Base-by-base conservation (phyloP, 1,140 invertebrate species). In the Listronotus oregonensis region DNA sequence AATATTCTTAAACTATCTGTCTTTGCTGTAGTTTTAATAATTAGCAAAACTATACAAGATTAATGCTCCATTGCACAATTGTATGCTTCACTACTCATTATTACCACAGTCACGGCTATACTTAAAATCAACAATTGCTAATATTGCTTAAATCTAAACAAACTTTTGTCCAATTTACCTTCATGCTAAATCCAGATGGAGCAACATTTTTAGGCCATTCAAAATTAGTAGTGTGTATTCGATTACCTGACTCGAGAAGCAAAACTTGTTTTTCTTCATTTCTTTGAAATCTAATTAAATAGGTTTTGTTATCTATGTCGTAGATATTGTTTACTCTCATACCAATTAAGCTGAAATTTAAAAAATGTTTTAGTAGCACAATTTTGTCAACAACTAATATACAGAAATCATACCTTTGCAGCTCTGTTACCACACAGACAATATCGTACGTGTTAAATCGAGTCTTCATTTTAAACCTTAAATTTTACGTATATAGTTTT, bases 181-280 rank as follows among this genome's bases (percentile, higher is more conserved):
- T 99, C 96, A 99, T 99, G 59, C 93, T 92, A 78, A 99, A 99
- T 1, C 95, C 94, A 12, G 95, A 97, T 1, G 96, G 96, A 17
- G 93, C 89, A 47, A 89, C 85, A 87, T 96, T 96, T 84, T 99
- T 99, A 0, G 96, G 96, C 97, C 97, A 99, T 78, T 99, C 96
- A 84, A 95, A 99, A 18, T 85, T 89, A 14, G 98, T 99, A 52
- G 88, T 90, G 79, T 99, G 97, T 68, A 99, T 90, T 55, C 96
- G 82, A 62, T 89, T 91, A 0, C 96, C 97, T 7, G 96, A 99
- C 84, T 99, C 98, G 4, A 99, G 79, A 4, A 99, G 78, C 49
- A 99, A 80, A 8, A 97, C 84, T 65, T 83, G 84, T 82, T 99
- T 99, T 73, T 94, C 86, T 74, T 91, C 90, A 9, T 84, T 86